These are phyloP conservation scores for Agrochola macilenta DNA, from an alignment of 2,888 invertebrate genomes.

Conservation along the genomic window DNA sequence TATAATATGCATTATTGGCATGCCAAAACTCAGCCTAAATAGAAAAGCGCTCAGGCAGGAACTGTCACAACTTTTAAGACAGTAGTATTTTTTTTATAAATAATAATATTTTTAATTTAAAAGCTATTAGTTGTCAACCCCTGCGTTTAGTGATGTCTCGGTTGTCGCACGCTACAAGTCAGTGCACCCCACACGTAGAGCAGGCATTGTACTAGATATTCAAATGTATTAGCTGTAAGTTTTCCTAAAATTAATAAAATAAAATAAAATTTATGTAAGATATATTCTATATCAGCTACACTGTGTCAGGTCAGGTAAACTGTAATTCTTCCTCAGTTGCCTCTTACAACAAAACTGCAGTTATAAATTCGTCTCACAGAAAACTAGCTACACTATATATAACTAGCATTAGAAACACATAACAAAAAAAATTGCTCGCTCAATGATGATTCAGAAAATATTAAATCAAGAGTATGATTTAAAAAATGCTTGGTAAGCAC, in stretches of 20 bases:
- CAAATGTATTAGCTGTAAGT: too few relatives aligned
- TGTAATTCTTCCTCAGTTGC: constrained; percentile 1
- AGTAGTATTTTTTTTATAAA: background rate
- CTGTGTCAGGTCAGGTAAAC: constrained; percentile 16
- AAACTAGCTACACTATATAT: background rate
- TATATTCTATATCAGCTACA: constrained; percentile 8
- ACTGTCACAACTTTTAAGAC: background rate
- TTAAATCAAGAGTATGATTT: background rate
- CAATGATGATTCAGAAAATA: background rate
- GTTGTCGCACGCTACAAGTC: constrained; percentile 58
- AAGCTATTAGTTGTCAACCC: constrained; percentile 54
- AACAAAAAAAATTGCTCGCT: background rate
- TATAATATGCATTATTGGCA: background rate
- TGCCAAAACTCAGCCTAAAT: background rate
- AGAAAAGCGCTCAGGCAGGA: background rate
- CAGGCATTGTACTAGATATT: too few relatives aligned
- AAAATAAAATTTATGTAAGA: constrained; percentile 29
- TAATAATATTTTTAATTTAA: background rate
- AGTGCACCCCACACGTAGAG: constrained; percentile 60
- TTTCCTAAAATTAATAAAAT: too few relatives aligned
- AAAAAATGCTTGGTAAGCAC: background rate
- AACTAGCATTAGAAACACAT: background rate
- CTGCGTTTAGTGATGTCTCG: constrained; percentile 61
- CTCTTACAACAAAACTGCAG: background rate
- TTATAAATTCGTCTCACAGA: background rate